Percentiles rank a stretch among this genome's conserved stretches.
These are phyloP conservation scores for Oppia nitens DNA, from an alignment of 1,140 invertebrate genomes.

Conservation along the genomic window DNA sequence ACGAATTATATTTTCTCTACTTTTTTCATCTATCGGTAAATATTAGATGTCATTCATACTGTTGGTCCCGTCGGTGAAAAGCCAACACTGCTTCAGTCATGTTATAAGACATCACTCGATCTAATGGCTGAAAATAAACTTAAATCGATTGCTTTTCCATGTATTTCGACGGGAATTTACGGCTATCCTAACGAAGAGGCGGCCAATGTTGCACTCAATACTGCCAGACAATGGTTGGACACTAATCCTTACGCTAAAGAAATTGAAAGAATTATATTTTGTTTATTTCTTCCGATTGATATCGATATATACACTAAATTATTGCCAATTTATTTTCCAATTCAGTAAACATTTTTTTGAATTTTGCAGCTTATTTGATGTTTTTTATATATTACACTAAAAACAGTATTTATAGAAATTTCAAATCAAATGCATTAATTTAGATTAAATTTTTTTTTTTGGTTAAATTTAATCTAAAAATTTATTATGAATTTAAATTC, in stretches of 20 bases:
- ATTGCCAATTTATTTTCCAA: constrained; percentile 52
- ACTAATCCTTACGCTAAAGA: constrained; percentile 29
- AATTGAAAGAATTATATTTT: constrained; percentile 61
- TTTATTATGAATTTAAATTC: no score
- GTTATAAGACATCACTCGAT: constrained; percentile 48
- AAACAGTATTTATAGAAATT: no score
- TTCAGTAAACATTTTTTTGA: no score
- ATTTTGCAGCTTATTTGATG: no score
- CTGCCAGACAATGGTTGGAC: constrained; percentile 47
- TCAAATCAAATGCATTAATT: no score
- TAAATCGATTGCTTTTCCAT: constrained; percentile 39
- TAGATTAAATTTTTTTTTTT: no score
- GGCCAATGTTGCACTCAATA: constrained; percentile 47
- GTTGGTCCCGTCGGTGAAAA: constrained; percentile 59
- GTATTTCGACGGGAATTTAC: constrained; percentile 37
- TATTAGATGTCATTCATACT: constrained; percentile 52
- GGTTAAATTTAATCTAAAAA: no score
- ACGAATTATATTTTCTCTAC: not conserved
- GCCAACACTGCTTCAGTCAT: constrained; percentile 41
- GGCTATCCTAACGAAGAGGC: constrained; percentile 60
- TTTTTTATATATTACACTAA: no score
- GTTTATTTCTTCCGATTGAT: constrained; percentile 53
- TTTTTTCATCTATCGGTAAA: constrained; percentile 1
- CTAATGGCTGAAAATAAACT: constrained; percentile 41
- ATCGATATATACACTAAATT: constrained; percentile 51